These are phyloP conservation scores for Mastomys natalensis DNA, from an alignment of 2,113 vertebrate genomes.

Conservation along the genomic window DNA sequence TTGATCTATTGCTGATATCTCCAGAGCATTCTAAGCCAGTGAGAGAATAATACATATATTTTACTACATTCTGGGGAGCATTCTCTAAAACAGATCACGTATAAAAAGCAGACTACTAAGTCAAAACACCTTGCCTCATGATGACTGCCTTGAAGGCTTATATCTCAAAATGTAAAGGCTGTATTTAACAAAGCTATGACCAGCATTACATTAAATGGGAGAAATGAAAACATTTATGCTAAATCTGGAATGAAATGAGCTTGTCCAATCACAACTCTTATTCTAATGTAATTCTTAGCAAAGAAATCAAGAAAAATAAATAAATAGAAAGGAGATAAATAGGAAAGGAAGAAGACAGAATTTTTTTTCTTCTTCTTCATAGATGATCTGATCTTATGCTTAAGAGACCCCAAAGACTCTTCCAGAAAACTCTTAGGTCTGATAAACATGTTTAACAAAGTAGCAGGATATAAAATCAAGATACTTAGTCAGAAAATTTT, in stretches of 20 bases:
- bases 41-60: background rate
- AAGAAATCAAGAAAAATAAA: background rate
- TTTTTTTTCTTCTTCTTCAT: background rate
- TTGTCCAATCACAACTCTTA: background rate
- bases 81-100: background rate
- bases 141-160: background rate
- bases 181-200: background rate
- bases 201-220: background rate
- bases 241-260: background rate
- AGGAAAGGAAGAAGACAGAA: background rate
- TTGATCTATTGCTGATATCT: background rate
- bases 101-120: background rate
- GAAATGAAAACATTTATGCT: background rate
- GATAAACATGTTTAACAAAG: background rate
- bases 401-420: background rate
- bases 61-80: too few relatives aligned
- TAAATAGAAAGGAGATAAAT: background rate
- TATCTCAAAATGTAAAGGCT: background rate
- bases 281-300: background rate
- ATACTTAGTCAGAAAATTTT: background rate
- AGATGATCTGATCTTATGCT: background rate
- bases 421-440: background rate
- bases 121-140: too few relatives aligned
- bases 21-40: background rate
- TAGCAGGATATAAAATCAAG: background rate